Evolutionary conservation across 2,113 vertebrate genomes (phyloP), one percentile per base, ranked within the genome.

Genomic region (Dendrocopos noguchii): DNA sequence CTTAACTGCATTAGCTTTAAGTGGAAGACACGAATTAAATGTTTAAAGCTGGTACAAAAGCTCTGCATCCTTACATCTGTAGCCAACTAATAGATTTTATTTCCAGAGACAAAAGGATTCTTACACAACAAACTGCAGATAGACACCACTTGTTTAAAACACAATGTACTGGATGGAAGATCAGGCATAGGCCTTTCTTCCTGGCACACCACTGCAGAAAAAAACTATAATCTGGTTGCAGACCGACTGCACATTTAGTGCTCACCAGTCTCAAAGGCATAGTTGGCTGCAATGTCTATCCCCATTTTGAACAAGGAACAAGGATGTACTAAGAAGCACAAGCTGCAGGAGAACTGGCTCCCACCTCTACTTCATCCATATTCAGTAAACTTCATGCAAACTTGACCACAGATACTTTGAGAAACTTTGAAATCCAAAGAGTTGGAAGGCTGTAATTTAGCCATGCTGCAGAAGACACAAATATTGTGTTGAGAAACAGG

Each of bases 71-170:
- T 84, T 61, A 67, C 44, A 81, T 82, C 64, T 64, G 25, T 10
- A 85, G 68, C 44, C 71, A 91, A 92, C 73, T 27, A 39, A 57
- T 68, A 53, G 12, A 29, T 4, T 44, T 63, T 77, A 70, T 79
- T 84, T 20, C 61, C 60, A 47, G 72, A 50, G 47, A 76, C 72
- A 74, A 88, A 96, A 80, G 21, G 8, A 47, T 55, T 84, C 33
- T 80, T 60, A 70, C 1, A 24, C 52, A 93, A 91, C 53, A 64
- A 83, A 60, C 11, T 77, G 80, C 47, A 87, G 47, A 85, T 20
- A 94, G 71, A 86, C 44, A 92, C 22, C 29, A n/a, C 31, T 95
- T 90, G 74, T 84, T 88, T 57, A 44, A 90, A 93, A 88, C 44
- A 92, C 90, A 94, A 56, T 6, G 3, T 80, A 84, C 47, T 50